Conservation (phyloP, 2,888 invertebrate genomes). For the Latrodectus elegans region DNA sequence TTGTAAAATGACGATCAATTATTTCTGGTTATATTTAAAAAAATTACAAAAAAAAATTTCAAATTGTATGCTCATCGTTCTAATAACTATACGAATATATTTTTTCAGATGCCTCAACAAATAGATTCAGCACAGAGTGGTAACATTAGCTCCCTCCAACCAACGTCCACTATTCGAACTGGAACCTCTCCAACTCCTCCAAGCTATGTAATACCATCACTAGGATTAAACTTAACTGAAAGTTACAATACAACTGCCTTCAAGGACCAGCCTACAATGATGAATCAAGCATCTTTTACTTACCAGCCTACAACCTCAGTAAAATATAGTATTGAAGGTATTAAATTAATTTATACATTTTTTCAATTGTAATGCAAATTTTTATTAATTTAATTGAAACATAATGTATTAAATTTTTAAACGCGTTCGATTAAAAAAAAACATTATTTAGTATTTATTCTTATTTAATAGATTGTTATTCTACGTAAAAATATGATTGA, state of each 20-base stretch:
- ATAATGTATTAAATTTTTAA: too few relatives aligned
- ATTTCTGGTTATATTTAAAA: too few relatives aligned
- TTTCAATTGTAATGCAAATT: not conserved
- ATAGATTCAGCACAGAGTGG: conserved; percentile 32
- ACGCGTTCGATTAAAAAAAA: too few relatives aligned
- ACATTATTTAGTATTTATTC: too few relatives aligned
- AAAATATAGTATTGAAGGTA: conserved; percentile 65
- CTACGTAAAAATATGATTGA: too few relatives aligned
- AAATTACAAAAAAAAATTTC: too few relatives aligned
- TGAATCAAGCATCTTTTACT: not conserved
- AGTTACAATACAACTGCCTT: not conserved
- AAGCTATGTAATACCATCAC: conserved; percentile 14
- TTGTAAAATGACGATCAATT: too few relatives aligned
- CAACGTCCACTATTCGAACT: conserved; percentile 15
- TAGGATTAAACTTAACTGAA: conserved; percentile 20
- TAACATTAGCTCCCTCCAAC: conserved; percentile 29
- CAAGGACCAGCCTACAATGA: conserved; percentile 15
- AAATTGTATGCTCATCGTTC: too few relatives aligned
- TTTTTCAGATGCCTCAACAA: conserved; percentile 26
- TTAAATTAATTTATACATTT: not conserved
- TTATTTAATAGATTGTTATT: too few relatives aligned
- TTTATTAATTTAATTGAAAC: not conserved
- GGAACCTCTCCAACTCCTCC: conserved; percentile 32
- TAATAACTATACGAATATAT: too few relatives aligned
- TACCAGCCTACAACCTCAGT: conserved; percentile 45